phyloP scores from a whole-genome alignment of 2,888 invertebrate species.

The Rapana venosa region DNA sequence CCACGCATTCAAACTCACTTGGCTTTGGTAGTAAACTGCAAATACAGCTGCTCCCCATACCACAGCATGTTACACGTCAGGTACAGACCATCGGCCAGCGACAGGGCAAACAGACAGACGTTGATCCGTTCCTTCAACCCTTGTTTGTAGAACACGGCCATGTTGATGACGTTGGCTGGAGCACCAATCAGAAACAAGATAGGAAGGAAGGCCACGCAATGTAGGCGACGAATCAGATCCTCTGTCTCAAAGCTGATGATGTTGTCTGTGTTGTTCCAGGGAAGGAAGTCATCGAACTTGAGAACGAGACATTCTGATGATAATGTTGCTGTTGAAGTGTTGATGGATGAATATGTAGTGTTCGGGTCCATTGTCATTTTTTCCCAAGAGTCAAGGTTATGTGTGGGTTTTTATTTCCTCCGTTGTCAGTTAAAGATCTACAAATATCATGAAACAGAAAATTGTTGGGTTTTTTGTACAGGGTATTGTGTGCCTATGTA shows the following conservation, averaged over 20 bases:
- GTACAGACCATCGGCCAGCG: background rate
- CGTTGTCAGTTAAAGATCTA: too few relatives aligned
- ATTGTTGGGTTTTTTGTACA: too few relatives aligned
- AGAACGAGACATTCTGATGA: background rate
- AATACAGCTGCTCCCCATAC: background rate
- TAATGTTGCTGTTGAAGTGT: too few relatives aligned
- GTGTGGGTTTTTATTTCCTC: too few relatives aligned
- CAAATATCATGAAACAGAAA: too few relatives aligned
- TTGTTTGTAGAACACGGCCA: slow-evolving; percentile 16
- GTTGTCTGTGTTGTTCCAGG: slow-evolving; percentile 32
- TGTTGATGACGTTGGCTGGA: slow-evolving; percentile 13
- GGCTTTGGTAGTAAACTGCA: background rate
- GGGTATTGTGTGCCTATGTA: too few relatives aligned
- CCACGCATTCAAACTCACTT: background rate
- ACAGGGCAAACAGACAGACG: background rate
- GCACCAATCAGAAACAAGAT: slow-evolving; percentile 21
- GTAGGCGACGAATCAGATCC: background rate
- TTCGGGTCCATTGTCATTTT: too few relatives aligned
- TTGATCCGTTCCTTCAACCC: background rate
- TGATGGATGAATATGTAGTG: too few relatives aligned
- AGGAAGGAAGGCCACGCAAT: background rate
- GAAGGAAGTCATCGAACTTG: background rate
- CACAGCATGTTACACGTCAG: background rate
- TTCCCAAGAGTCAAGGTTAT: too few relatives aligned
- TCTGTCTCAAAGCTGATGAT: slow-evolving; percentile 30